Percentiles rank a stretch among this genome's conserved stretches.
Conservation (phyloP, 2,797 vertebrate genomes). For the Aldrovandia affinis region DNA sequence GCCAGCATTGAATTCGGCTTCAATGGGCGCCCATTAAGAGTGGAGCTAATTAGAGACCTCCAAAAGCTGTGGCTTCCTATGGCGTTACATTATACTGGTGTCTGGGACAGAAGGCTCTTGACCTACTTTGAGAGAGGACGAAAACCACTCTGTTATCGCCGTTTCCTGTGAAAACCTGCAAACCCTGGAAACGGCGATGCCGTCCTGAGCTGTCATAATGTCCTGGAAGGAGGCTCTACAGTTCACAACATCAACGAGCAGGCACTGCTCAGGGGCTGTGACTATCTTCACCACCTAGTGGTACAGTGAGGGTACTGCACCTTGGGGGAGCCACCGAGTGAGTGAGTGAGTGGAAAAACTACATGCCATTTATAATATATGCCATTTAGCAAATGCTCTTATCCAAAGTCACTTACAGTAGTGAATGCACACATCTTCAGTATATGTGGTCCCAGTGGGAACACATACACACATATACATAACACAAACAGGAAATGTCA, state of each 20-base stretch:
- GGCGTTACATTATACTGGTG: constrained; percentile 28
- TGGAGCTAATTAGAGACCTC: constrained; percentile 27
- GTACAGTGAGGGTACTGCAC: not conserved
- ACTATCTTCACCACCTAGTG: not conserved
- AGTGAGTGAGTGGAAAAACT: not conserved
- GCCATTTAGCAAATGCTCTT: too few relatives aligned
- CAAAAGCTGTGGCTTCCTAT: constrained; percentile 21
- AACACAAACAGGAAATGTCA: too few relatives aligned
- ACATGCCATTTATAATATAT: too few relatives aligned
- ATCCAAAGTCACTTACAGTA: too few relatives aligned
- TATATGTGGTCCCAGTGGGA: too few relatives aligned
- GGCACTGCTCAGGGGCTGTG: not conserved
- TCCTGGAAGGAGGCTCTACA: constrained; percentile 12
- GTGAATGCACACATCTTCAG: too few relatives aligned
- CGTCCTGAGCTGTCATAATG: not conserved
- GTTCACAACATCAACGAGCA: not conserved
- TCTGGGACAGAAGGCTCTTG: constrained; percentile 28
- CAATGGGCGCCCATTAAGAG: constrained; percentile 10
- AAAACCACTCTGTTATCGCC: not conserved
- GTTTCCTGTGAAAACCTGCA: constrained; percentile 12
- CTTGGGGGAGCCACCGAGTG: not conserved
- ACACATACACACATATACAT: too few relatives aligned
- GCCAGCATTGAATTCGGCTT: constrained; percentile 18
- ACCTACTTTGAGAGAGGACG: constrained; percentile 27
- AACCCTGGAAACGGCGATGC: not conserved